These are phyloP conservation scores for Neopipo cinnamomea DNA, from an alignment of 2,113 vertebrate species.

Conservation along the genomic window DNA sequence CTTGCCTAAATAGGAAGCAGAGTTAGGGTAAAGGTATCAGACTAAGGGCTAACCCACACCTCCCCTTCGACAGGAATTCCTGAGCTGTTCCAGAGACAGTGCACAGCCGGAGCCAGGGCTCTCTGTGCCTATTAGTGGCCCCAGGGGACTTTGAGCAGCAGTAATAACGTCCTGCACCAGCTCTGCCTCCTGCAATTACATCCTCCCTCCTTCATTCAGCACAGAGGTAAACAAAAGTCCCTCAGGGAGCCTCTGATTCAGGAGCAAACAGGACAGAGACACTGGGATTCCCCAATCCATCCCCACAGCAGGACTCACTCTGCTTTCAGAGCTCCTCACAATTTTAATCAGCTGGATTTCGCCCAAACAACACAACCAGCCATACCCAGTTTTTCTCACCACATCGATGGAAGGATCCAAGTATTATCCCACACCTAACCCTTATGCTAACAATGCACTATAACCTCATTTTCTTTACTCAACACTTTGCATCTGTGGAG, in stretches of 20 bases:
- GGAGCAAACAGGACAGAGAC: not conserved
- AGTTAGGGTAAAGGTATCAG: not conserved
- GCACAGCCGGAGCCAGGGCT: not conserved
- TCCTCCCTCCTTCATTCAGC: not conserved
- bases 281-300: rapidly evolving
- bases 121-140: not conserved
- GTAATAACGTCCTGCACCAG: not conserved
- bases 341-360: not conserved
- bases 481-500: not conserved
- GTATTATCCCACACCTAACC: not conserved
- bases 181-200: not conserved
- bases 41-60: not conserved
- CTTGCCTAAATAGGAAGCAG: not conserved
- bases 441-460: not conserved
- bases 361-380: not conserved
- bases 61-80: not conserved
- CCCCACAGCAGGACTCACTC: not conserved
- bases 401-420: not conserved
- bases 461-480: not conserved
- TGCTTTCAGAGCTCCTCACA: not conserved
- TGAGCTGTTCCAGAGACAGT: rapidly evolving
- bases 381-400: not conserved
- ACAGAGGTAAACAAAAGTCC: not conserved
- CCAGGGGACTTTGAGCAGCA: not conserved
- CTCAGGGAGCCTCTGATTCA: not conserved